Evolutionary conservation across 2,888 invertebrate genomes (phyloP).

Genomic region (Platypus cylindrus): DNA sequence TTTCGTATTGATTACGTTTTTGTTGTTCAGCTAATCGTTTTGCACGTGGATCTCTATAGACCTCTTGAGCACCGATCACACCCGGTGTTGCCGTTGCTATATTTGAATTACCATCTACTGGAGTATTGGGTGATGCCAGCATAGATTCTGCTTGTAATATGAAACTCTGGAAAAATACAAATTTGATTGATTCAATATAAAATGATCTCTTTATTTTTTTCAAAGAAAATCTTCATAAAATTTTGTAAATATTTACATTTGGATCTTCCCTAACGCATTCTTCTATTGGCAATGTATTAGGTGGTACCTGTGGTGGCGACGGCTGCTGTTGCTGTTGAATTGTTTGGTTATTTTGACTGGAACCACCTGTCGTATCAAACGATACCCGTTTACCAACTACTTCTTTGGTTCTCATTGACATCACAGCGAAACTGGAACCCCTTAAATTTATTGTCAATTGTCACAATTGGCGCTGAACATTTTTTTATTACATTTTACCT

Average conservation of each 20-base stretch:
- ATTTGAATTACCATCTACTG: slow-evolving; percentile 43
- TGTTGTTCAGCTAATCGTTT: slow-evolving; percentile 71
- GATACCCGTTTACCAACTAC: slow-evolving; percentile 33
- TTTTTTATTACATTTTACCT: slow-evolving; percentile 19
- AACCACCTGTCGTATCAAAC: slow-evolving; percentile 31
- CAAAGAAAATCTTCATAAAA: neutral
- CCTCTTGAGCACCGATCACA: slow-evolving; percentile 96
- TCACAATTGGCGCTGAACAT: neutral
- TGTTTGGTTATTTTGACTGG: slow-evolving; percentile 22
- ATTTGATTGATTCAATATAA: neutral
- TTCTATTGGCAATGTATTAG: slow-evolving; percentile 36
- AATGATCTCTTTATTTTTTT: neutral
- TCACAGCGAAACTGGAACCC: slow-evolving; percentile 76
- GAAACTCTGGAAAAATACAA: slow-evolving; percentile 46
- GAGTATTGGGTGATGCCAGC: slow-evolving; percentile 64
- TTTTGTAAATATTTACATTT: slow-evolving; percentile 49
- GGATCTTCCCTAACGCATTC: slow-evolving; percentile 60
- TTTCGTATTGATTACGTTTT: slow-evolving; percentile 44
- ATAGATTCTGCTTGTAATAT: slow-evolving; percentile 68
- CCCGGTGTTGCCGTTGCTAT: slow-evolving; percentile 65
- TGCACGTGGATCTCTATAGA: slow-evolving; percentile 88
- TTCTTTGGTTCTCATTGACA: slow-evolving; percentile 47
- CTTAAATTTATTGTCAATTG: slow-evolving; percentile 26
- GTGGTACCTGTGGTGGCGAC: slow-evolving; percentile 35
- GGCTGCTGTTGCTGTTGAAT: slow-evolving; percentile 14